These are phyloP conservation scores for Rhinatrema bivittatum DNA, from an alignment of 2,797 vertebrate genomes.

Conservation along the genomic window DNA sequence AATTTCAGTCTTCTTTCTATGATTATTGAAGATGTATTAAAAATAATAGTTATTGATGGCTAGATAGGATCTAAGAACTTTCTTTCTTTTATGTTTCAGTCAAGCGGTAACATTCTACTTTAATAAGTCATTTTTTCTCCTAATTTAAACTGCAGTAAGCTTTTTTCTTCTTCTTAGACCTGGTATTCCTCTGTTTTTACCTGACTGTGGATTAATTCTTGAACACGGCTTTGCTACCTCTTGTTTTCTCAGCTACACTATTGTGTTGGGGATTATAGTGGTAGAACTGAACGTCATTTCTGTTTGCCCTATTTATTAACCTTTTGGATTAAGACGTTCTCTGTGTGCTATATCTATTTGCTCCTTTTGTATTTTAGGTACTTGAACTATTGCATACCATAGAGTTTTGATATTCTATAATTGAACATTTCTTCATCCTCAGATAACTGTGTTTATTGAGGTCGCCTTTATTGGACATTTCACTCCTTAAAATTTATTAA, in stretches of 20 bases:
- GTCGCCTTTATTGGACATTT: constrained; percentile 38
- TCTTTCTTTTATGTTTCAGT: too few species aligned
- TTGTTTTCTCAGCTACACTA: constrained; percentile 3
- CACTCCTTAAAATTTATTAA: constrained; percentile 36
- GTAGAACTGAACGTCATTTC: constrained; percentile 37
- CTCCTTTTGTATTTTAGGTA: constrained; percentile 23
- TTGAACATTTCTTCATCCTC: constrained; percentile 49
- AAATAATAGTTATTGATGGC: too few species aligned
- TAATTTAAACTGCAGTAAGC: too few species aligned
- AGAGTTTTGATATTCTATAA: constrained; percentile 40
- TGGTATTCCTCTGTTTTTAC: too few species aligned
- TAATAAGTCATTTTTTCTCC: too few species aligned
- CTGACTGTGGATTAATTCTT: too few species aligned
- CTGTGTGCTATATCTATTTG: constrained; percentile 19
- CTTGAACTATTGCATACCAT: constrained; percentile 28
- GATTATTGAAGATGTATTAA: too few species aligned
- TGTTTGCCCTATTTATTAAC: constrained; percentile 42
- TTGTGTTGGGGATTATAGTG: constrained; percentile 17
- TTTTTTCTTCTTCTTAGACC: too few species aligned
- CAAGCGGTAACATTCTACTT: too few species aligned
- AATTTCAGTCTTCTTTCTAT: too few species aligned
- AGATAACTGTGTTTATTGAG: constrained; percentile 38
- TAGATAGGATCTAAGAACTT: too few species aligned
- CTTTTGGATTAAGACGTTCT: constrained; percentile 8
- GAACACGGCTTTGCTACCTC: constrained; percentile 10